A percentile compares a stretch with the other conserved stretches of the same genome.
These are phyloP conservation scores for Eurois occulta DNA, from an alignment of 2,888 invertebrate genomes.

Conservation along the genomic window DNA sequence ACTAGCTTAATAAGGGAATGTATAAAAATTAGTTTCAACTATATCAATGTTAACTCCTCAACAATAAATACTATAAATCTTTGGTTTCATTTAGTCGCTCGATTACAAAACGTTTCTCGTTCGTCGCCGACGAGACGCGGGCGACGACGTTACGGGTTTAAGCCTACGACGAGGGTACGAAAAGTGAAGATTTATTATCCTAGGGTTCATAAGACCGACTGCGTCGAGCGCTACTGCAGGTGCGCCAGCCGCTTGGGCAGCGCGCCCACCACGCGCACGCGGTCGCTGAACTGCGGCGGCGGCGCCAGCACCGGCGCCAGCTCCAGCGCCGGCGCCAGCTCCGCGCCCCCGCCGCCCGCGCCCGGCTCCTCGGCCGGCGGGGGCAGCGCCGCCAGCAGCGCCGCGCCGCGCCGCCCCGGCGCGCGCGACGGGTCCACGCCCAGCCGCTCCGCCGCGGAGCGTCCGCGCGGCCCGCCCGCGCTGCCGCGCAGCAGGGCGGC, in stretches of 20 bases:
- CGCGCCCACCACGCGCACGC: slow-evolving; percentile 95
- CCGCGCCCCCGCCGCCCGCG: slow-evolving; percentile 91
- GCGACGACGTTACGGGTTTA: slow-evolving; percentile 59
- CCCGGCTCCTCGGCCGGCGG: slow-evolving; percentile 94
- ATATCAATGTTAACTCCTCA: slow-evolving; percentile 85
- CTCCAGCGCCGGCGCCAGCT: slow-evolving; percentile 93
- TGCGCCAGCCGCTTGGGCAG: slow-evolving; percentile 93
- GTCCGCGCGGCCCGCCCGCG: slow-evolving; percentile 65
- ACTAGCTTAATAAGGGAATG: slow-evolving; percentile 78
- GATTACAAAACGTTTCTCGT: slow-evolving; percentile 79
- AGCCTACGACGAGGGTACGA: slow-evolving; percentile 69
- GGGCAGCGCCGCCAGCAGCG: slow-evolving; percentile 94
- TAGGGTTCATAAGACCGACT: slow-evolving; percentile 73
- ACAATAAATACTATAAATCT: slow-evolving; percentile 90
- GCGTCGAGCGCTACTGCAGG: slow-evolving; percentile 85
- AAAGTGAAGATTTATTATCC: slow-evolving; percentile 70
- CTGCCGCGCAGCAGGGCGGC: slow-evolving; percentile 90
- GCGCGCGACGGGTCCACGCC: slow-evolving; percentile 85
- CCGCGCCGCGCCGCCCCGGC: slow-evolving; percentile 91
- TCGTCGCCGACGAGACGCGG: slow-evolving; percentile 33
- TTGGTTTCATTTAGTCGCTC: slow-evolving; percentile 88
- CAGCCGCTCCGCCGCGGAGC: slow-evolving; percentile 86
- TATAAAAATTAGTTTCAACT: slow-evolving; percentile 87
- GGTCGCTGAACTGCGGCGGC: slow-evolving; percentile 97
- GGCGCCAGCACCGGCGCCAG: slow-evolving; percentile 94